phyloP scores from a whole-genome alignment of 2,888 invertebrate species.

The Diogma glabrata region DNA sequence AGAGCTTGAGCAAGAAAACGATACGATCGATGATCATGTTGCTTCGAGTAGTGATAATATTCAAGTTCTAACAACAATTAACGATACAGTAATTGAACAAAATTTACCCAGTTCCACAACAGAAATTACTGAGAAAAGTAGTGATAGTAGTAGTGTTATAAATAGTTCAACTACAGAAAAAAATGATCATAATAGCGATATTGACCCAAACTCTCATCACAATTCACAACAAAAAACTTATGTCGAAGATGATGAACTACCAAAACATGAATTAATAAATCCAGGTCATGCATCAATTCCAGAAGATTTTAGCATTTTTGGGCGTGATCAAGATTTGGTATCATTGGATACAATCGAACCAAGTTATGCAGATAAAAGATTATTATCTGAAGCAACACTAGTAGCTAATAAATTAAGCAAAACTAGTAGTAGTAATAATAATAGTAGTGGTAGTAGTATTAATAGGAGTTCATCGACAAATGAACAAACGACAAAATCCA shows the following conservation, averaged over 20 bases:
- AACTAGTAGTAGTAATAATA: too few species aligned
- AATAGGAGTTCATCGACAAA: too few species aligned
- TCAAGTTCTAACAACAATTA: slow-evolving; percentile 5
- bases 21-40: neutral
- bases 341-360: neutral
- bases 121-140: neutral
- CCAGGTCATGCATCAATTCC: slow-evolving; percentile 43
- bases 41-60: slow-evolving; percentile 11
- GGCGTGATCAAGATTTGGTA: slow-evolving; percentile 14
- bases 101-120: neutral
- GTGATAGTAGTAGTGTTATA: slow-evolving; percentile 2
- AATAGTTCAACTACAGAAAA: slow-evolving; percentile 15
- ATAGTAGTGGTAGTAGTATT: too few species aligned
- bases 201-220: too few species aligned
- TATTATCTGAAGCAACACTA: too few species aligned
- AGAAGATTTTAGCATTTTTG: slow-evolving; percentile 37
- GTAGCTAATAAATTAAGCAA: too few species aligned
- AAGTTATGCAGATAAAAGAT: too few species aligned
- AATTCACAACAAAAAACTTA: neutral
- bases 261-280: slow-evolving; percentile 27
- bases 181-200: neutral
- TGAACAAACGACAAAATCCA: too few species aligned
- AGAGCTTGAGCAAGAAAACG: neutral
- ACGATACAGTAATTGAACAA: slow-evolving; percentile 8
- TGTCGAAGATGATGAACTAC: slow-evolving; percentile 27